Evolutionary conservation across 1,140 invertebrate species (phyloP).

Genomic region (Arctopsyche grandis): DNA sequence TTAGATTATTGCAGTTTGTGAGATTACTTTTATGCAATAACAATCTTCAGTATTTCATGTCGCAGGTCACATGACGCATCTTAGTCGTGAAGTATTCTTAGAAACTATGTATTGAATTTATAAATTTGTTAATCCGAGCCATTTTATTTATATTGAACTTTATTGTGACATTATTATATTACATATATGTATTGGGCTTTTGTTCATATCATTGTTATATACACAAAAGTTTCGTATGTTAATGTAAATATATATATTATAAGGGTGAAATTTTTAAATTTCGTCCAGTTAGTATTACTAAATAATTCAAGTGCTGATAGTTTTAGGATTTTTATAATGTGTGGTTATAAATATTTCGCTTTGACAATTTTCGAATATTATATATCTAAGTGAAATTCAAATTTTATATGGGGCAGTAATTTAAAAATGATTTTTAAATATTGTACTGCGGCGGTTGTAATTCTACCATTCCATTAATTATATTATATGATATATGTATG

Average conservation of each 20-base stretch:
- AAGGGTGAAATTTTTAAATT: slow-evolving; percentile 1
- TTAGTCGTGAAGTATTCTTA: not conserved
- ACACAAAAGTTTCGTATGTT: no score
- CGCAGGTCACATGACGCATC: no score
- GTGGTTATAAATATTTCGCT: not conserved
- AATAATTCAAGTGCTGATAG: not conserved
- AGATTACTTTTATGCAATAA: no score
- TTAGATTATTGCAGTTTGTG: no score
- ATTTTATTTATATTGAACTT: slow-evolving; percentile 50
- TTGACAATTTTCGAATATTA: not conserved
- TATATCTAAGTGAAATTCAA: not conserved
- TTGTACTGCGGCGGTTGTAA: no score
- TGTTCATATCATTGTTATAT: slow-evolving; percentile 41
- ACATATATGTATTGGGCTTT: slow-evolving; percentile 31
- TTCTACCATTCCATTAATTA: no score
- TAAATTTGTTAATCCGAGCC: slow-evolving; percentile 53
- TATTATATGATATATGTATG: no score
- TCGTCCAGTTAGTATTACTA: not conserved
- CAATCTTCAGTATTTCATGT: no score
- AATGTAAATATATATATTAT: slow-evolving; percentile 32
- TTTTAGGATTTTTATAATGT: not conserved
- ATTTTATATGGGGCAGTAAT: not conserved
- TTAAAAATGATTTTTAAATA: no score
- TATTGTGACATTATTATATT: slow-evolving; percentile 10
- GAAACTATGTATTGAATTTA: slow-evolving; percentile 37